Conservation (phyloP, 2,113 vertebrate species). For the Oreochromis spilurus region DNA sequence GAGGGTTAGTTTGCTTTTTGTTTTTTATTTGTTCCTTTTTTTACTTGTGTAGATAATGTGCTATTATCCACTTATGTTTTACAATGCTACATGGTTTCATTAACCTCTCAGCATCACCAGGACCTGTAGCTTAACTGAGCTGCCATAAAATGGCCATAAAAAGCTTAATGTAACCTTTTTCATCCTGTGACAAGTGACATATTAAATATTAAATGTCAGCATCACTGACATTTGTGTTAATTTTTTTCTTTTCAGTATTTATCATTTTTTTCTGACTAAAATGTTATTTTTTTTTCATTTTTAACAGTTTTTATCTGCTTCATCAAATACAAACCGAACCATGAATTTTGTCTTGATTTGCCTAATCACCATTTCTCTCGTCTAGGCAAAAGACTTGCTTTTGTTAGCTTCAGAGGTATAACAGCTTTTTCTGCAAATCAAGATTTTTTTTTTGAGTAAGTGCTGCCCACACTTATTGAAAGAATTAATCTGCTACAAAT, state of each 20-base stretch:
- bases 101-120: background rate
- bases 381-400: background rate
- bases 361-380: background rate
- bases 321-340: background rate
- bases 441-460: background rate
- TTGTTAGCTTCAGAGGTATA: background rate
- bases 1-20: background rate
- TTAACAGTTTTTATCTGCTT: background rate
- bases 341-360: background rate
- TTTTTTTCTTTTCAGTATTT: background rate
- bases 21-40: background rate
- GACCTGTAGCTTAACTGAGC: background rate
- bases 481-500: background rate
- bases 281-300: rapidly evolving
- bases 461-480: background rate
- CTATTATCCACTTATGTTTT: background rate
- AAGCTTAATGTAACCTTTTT: background rate
- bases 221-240: background rate
- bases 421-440: background rate
- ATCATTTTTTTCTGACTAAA: background rate
- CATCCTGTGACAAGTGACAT: background rate
- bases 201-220: background rate
- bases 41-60: background rate
- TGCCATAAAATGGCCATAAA: background rate
- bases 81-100: background rate